These are phyloP conservation scores for Balaeniceps rex DNA, from an alignment of 2,113 vertebrate genomes.

Conservation along the genomic window DNA sequence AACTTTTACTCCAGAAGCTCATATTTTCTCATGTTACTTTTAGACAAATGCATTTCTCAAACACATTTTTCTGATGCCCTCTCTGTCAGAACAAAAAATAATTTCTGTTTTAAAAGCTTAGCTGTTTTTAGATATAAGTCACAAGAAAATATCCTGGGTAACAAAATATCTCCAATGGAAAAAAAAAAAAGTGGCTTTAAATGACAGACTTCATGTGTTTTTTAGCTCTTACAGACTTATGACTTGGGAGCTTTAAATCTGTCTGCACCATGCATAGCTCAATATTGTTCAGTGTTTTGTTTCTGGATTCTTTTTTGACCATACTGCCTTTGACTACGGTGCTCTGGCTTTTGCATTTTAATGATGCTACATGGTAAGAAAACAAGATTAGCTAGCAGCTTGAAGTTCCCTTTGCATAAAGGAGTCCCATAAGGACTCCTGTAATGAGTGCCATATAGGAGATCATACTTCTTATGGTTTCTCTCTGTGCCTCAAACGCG, in stretches of 20 bases:
- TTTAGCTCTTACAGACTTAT: not conserved
- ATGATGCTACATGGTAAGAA: not conserved
- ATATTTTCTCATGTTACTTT: not conserved
- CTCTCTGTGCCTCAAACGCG: not conserved
- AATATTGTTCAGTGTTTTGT: not conserved
- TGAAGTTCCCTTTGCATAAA: not conserved
- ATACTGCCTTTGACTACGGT: not conserved
- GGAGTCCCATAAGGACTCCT: not conserved
- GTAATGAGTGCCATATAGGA: not conserved
- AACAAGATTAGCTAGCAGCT: not conserved
- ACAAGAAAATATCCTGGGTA: not conserved
- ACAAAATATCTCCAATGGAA: not conserved
- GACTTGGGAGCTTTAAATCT: not conserved
- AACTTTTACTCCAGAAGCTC: not conserved
- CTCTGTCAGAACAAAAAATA: not conserved
- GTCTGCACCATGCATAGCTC: not conserved
- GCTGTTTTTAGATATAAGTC: not conserved
- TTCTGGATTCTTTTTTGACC: not conserved
- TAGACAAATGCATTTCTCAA: not conserved
- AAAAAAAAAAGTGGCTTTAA: not conserved
- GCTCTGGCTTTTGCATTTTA: not conserved
- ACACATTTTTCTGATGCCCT: not conserved
- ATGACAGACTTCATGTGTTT: not conserved
- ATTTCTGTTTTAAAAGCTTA: not conserved
- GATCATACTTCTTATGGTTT: not conserved